phyloP scores from a whole-genome alignment of 2,888 invertebrate genomes.

The Glaucopsyche alexis region DNA sequence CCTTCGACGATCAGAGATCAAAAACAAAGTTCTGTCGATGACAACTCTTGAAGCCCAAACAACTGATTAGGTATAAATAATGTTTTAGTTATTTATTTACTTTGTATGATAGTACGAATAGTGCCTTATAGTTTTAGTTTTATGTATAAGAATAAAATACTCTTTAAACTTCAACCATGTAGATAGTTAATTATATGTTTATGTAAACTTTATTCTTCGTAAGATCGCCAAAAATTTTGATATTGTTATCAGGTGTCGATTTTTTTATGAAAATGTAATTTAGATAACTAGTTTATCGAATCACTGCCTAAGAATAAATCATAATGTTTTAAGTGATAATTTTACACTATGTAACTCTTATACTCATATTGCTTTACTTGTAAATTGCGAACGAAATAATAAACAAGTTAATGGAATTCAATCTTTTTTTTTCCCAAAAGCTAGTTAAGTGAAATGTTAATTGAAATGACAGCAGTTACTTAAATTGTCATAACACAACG shows the following conservation, averaged over 20 bases:
- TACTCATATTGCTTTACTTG: conserved; percentile 69
- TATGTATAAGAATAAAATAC: conserved; percentile 65
- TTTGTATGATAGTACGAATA: conserved; percentile 78
- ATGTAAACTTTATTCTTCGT: conserved; percentile 48
- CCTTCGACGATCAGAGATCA: conserved; percentile 64
- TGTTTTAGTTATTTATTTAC: conserved; percentile 78
- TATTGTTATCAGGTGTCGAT: conserved; percentile 66
- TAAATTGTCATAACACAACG: too few species aligned
- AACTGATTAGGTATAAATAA: conserved; percentile 70
- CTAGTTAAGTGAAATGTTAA: too few species aligned
- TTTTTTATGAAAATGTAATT: conserved; percentile 50
- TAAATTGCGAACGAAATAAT: conserved; percentile 73
- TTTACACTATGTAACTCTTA: conserved; percentile 51
- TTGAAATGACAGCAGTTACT: too few species aligned
- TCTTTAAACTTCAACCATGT: conserved; percentile 65
- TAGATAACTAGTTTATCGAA: conserved; percentile 43
- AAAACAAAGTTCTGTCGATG: conserved; percentile 64
- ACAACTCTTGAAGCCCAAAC: conserved; percentile 69
- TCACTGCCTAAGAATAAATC: conserved; percentile 67
- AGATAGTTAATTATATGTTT: conserved; percentile 49
- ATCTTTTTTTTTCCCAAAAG: conserved; percentile 42
- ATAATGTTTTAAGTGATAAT: conserved; percentile 51
- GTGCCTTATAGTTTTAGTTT: conserved; percentile 77
- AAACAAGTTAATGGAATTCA: conserved; percentile 53
- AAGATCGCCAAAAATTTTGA: conserved; percentile 70